Conservation (phyloP, 1,140 invertebrate genomes). For the Meteorus sp. region DNA sequence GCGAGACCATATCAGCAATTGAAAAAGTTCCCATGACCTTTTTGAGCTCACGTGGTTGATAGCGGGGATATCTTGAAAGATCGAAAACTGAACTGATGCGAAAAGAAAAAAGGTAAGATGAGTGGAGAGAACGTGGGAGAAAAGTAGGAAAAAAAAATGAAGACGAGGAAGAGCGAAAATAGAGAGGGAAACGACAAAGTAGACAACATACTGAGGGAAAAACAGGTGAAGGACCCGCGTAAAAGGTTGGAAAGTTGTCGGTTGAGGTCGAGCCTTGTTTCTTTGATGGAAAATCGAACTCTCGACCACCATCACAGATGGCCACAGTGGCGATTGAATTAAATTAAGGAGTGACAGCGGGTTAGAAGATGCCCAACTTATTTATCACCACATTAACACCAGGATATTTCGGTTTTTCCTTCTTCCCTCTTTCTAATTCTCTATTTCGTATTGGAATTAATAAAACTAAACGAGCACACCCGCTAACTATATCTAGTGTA, state of each 20-base stretch:
- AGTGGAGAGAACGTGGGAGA: too few relatives aligned
- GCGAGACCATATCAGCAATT: conserved; percentile 26
- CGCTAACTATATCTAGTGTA: conserved; percentile 16
- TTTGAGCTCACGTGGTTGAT: conserved; percentile 4
- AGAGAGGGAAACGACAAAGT: background rate
- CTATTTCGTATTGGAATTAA: conserved; percentile 7
- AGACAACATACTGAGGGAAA: background rate
- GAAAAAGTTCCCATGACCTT: conserved; percentile 28
- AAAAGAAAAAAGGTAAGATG: conserved; percentile 1
- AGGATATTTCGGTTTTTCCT: background rate
- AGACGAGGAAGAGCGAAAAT: background rate
- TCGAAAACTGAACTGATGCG: conserved; percentile 5
- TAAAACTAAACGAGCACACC: conserved; percentile 20
- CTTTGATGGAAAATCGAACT: conserved; percentile 9
- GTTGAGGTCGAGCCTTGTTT: background rate
- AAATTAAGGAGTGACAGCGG: conserved; percentile 14
- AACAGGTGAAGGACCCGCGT: background rate
- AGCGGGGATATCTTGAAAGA: conserved; percentile 1
- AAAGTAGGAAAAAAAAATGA: background rate
- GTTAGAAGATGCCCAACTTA: background rate
- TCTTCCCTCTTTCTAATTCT: conserved; percentile 14
- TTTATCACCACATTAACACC: too few relatives aligned
- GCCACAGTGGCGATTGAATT: conserved; percentile 2
- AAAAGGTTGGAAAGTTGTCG: background rate
- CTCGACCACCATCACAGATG: background rate